Evolutionary conservation across 2,113 vertebrate species (phyloP).

Genomic region (Daphoenositta chrysoptera): DNA sequence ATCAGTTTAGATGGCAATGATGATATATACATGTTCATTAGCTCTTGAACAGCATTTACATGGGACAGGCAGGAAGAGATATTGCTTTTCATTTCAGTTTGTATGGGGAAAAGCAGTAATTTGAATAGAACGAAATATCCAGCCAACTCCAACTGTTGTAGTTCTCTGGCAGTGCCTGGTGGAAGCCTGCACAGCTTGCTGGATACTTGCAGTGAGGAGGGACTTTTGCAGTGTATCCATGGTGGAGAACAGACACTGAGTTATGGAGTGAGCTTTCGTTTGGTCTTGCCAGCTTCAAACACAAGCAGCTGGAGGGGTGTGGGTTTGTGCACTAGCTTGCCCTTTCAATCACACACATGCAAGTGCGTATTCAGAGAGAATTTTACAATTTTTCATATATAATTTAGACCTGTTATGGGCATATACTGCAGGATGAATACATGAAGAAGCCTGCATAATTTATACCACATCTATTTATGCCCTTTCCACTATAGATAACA

Average conservation of each 20-base stretch:
- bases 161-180: not conserved
- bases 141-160: constrained; percentile 6
- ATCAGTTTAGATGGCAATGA: constrained; percentile 13
- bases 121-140: constrained; percentile 22
- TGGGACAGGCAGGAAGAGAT: not conserved
- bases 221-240: not conserved
- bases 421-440: not conserved
- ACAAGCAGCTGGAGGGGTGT: accelerated
- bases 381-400: constrained; percentile 8
- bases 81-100: constrained; percentile 3
- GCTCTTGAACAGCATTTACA: not conserved
- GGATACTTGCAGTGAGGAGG: not conserved
- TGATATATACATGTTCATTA: constrained; percentile 31
- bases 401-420: not conserved
- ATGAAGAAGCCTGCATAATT: not conserved
- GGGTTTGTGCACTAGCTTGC: not conserved
- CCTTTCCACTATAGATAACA: not conserved
- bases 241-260: not conserved
- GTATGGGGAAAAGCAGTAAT: constrained; percentile 32
- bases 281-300: not conserved
- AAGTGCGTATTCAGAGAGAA: not conserved
- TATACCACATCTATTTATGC: not conserved
- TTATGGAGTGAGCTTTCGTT: not conserved
- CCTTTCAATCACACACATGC: not conserved
- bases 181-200: not conserved